A percentile compares a stretch with the other conserved stretches of the same genome.
These are phyloP conservation scores for Andricus quercusramuli DNA, from an alignment of 2,888 invertebrate genomes.

Conservation along the genomic window DNA sequence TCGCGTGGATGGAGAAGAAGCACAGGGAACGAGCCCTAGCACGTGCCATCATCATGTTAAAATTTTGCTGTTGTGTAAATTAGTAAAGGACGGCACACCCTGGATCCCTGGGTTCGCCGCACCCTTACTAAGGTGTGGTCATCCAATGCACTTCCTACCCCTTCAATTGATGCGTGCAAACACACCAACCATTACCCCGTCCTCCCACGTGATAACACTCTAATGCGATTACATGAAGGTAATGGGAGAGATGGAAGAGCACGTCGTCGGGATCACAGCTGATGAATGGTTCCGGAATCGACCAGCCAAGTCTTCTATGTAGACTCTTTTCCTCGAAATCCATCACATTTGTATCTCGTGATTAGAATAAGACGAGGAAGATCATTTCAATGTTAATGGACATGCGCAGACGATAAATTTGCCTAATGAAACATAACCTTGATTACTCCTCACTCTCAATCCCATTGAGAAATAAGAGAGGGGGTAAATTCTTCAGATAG, in stretches of 20 bases:
- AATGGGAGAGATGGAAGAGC: slow-evolving; percentile 44
- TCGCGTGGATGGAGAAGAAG: slow-evolving; percentile 40
- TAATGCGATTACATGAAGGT: slow-evolving; percentile 49
- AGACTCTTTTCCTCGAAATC: not conserved
- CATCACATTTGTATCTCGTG: not conserved
- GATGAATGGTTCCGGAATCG: not conserved
- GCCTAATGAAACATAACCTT: too few species aligned
- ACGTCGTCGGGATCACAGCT: slow-evolving; percentile 43
- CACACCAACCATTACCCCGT: slow-evolving; percentile 49
- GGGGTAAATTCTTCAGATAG: too few species aligned
- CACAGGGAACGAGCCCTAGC: not conserved
- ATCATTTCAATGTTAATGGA: too few species aligned
- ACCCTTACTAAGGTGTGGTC: slow-evolving; percentile 52
- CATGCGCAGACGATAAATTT: too few species aligned
- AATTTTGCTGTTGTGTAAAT: not conserved
- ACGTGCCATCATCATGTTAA: not conserved
- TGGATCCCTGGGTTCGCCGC: slow-evolving; percentile 41
- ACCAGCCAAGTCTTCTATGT: not conserved
- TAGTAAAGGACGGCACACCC: slow-evolving; percentile 45
- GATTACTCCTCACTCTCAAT: too few species aligned
- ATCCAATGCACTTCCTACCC: slow-evolving; percentile 48
- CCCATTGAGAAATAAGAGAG: too few species aligned
- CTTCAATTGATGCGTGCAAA: slow-evolving; percentile 46
- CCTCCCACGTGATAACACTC: slow-evolving; percentile 51
- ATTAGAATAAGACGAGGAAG: too few species aligned